Percentiles rank a stretch among this genome's conserved stretches.
phyloP scores from a whole-genome alignment of 2,888 invertebrate species.

The Lapara coniferarum region DNA sequence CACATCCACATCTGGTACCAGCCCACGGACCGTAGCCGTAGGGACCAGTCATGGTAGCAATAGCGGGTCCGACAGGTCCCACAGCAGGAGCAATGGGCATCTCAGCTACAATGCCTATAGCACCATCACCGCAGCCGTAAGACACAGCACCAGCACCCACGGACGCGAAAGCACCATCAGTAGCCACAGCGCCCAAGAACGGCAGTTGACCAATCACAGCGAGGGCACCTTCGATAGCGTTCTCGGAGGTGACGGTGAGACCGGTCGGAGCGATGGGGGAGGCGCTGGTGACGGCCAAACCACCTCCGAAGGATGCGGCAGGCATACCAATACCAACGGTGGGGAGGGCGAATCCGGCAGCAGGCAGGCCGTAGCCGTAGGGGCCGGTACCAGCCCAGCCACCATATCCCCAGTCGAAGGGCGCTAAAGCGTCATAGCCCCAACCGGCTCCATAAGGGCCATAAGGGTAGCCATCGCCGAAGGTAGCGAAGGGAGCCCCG shows the following conservation, averaged over 20 bases:
- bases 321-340: slow-evolving; percentile 29
- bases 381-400: slow-evolving; percentile 44
- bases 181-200: slow-evolving; percentile 41
- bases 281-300: slow-evolving; percentile 41
- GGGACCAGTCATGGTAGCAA: neutral
- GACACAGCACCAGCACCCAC: slow-evolving; percentile 44
- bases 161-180: slow-evolving; percentile 47
- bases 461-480: slow-evolving; percentile 22
- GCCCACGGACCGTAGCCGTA: slow-evolving; percentile 10
- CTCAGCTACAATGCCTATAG: slow-evolving; percentile 15
- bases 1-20: slow-evolving; percentile 22
- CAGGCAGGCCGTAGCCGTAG: slow-evolving; percentile 48
- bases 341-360: slow-evolving; percentile 27
- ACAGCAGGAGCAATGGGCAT: slow-evolving; percentile 17
- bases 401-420: slow-evolving; percentile 22
- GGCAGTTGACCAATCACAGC: slow-evolving; percentile 36
- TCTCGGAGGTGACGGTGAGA: slow-evolving; percentile 36
- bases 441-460: slow-evolving; percentile 23
- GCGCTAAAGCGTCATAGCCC: slow-evolving; percentile 24
- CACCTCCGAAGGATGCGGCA: slow-evolving; percentile 43
- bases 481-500: slow-evolving; percentile 27
- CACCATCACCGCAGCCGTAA: slow-evolving; percentile 32
- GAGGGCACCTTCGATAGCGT: slow-evolving; percentile 10
- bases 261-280: slow-evolving; percentile 42
- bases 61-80: slow-evolving; percentile 11